Base-by-base conservation (phyloP, 2,113 vertebrate species). In the Oriolus oriolus region DNA sequence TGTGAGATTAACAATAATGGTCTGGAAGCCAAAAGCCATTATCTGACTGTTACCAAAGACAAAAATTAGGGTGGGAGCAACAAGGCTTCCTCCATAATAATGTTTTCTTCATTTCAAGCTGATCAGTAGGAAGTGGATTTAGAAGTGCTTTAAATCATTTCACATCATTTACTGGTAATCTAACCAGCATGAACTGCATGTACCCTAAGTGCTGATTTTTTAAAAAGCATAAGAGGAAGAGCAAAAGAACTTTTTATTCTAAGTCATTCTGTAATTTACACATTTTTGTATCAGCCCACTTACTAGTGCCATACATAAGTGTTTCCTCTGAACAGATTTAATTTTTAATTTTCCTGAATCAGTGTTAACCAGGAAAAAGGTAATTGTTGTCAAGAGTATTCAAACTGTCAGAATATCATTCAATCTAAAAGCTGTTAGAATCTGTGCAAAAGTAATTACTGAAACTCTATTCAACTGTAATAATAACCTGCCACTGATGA, bases 401-500 rank as follows among this genome's bases (percentile, higher is more conserved):
- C 98, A 98, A 97, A 98, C 97, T 98, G 98, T 98, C 98, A 98
- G 98, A 98, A 98, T 98, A 98, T 98, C 97, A 97, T 98, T 98
- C 98, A 98, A 98, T 98, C 97, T 98, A 98, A 98, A 98, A 98
- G 97, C 97, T 97, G 97, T 98, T 98, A 97, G 97, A 98, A 98
- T 98, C 97, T 97, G 96, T 98, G 97, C 95, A 98, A 98, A 98
- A 98, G 98, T 98, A 98, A 98, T 98, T 98, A 98, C 98, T 97
- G 96, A 98, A 98, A 98, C 91, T 98, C 98, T 98, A 98, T 98
- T 98, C 98, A 98, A 98, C 97, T 98, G 96, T 98, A 98, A 98
- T 98, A 98, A 98, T 98, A 98, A 98, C 98, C 98, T 98, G 98
- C 97, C 98, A 98, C 97, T 98, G 98, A 98, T 98, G 98, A 98